Conservation (phyloP, 2,888 invertebrate species). For the Clistopyga incitator region DNA sequence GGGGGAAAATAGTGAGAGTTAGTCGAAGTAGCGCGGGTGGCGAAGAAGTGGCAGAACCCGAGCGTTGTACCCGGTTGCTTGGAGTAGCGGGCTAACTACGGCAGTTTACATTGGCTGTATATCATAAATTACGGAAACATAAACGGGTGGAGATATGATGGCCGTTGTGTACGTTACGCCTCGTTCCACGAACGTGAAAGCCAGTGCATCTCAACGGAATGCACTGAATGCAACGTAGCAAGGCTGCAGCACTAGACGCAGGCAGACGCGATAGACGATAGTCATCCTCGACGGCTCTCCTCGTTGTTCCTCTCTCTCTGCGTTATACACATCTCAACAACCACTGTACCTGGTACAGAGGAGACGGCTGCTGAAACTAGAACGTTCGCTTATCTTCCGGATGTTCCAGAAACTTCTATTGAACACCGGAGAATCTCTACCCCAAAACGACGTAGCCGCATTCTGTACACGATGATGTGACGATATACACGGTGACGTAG, state of each 20-base stretch:
- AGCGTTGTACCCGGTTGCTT: not conserved
- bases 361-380: conserved; percentile 58
- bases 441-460: conserved; percentile 40
- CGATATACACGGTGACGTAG: conserved; percentile 46
- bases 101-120: conserved; percentile 70
- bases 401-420: conserved; percentile 74
- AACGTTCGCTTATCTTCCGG: conserved; percentile 73
- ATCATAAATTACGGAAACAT: conserved; percentile 76
- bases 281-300: conserved; percentile 47
- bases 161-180: conserved; percentile 52
- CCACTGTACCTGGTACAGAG: conserved; percentile 13
- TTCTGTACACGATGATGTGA: conserved; percentile 65
- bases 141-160: conserved; percentile 68
- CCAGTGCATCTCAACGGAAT: conserved; percentile 37
- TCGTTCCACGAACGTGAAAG: conserved; percentile 26
- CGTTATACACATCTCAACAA: conserved; percentile 9
- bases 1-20: conserved; percentile 5
- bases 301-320: conserved; percentile 11
- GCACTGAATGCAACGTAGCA: conserved; percentile 44
- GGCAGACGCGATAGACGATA: conserved; percentile 41
- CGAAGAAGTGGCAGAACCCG: not conserved
- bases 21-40: not conserved
- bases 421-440: conserved; percentile 71
- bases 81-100: conserved; percentile 67
- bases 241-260: conserved; percentile 31